Percentiles rank a stretch among this genome's conserved stretches.
Conservation (phyloP, 2,113 vertebrate genomes). For the Panthera uncia region DNA sequence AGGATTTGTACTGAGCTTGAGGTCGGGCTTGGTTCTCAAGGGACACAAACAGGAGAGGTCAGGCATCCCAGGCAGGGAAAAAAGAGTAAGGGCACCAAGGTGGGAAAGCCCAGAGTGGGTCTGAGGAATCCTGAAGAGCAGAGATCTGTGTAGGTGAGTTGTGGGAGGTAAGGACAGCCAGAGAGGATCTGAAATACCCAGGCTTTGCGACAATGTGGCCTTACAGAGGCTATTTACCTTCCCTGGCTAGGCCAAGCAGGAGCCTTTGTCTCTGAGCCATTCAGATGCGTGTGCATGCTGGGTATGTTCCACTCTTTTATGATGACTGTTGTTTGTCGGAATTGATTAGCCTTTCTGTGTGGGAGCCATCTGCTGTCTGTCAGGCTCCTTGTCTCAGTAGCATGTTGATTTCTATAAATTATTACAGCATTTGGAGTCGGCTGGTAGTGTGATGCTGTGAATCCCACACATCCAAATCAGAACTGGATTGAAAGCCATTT, state of each 20-base stretch:
- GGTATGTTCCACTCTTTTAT: conserved; percentile 60
- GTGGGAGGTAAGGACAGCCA: background rate
- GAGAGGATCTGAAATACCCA: background rate
- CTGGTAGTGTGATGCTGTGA: conserved; percentile 23
- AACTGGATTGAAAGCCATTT: conserved; percentile 24
- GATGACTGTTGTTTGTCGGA: conserved; percentile 80
- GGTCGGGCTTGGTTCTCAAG: background rate
- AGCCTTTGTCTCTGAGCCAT: conserved; percentile 20
- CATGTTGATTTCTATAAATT: conserved; percentile 81
- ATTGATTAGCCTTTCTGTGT: conserved; percentile 82
- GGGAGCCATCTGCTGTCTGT: conserved; percentile 86
- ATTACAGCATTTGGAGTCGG: conserved; percentile 38
- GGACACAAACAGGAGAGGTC: background rate
- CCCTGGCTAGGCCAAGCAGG: background rate
- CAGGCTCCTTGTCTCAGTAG: conserved; percentile 79
- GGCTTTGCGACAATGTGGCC: background rate
- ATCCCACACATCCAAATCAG: conserved; percentile 15
- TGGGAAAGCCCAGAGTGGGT: background rate
- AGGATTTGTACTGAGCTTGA: background rate
- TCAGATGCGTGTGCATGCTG: conserved; percentile 66
- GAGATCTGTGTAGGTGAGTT: background rate
- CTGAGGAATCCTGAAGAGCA: background rate
- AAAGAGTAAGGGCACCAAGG: background rate
- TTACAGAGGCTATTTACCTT: background rate
- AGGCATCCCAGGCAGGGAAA: background rate